Evolutionary conservation across 2,797 vertebrate species (phyloP), one percentile per base, ranked within the genome.

Genomic region (Thamnophis elegans): DNA sequence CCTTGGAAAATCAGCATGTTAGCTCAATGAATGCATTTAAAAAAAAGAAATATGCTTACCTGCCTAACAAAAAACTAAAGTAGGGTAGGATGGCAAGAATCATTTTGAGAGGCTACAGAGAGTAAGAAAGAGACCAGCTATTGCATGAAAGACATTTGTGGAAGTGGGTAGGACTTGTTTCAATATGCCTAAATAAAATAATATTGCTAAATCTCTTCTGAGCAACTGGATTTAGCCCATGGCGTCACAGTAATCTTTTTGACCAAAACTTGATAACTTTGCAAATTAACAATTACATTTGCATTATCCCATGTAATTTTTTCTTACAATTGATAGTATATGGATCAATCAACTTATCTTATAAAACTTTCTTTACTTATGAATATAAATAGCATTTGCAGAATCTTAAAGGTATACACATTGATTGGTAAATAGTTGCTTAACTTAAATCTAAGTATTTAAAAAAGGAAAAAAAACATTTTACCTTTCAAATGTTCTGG

Each of bases 401-500:
- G 18, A 7, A 68, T 1, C 32, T 51, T 4, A 14, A 20, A 20
- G 9, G 42, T 47, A 62, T 42, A 93, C n/a, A 53, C 16, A 65
- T 1, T 5, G 1, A 3, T 90, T 53, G 53, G 36, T 20, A 32
- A 88, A 5, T 55, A 6, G 2, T 4, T 89, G 91, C 55, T 93
- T 36, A 26, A 9, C 22, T 16, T 36, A 92, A 89, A 54, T 89
- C 42, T 54, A 20, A 60, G 26, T 4, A 87, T 26, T 51, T 51
- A 47, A 20, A 68, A 89, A 91, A 82, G 90, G 60, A 89, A 89
- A 73, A 28, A 73, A 73, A 36, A 2, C 16, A 68, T 73, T 51
- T 60, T 92, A 99, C 98, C 98, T 98, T 95, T 97, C 95, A 53
- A 98, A 95, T 0, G 98, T 98, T 86, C 98, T 97, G 58, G 99